phyloP scores from a whole-genome alignment of 2,113 vertebrate genomes.

The Porphyrio hochstetteri region DNA sequence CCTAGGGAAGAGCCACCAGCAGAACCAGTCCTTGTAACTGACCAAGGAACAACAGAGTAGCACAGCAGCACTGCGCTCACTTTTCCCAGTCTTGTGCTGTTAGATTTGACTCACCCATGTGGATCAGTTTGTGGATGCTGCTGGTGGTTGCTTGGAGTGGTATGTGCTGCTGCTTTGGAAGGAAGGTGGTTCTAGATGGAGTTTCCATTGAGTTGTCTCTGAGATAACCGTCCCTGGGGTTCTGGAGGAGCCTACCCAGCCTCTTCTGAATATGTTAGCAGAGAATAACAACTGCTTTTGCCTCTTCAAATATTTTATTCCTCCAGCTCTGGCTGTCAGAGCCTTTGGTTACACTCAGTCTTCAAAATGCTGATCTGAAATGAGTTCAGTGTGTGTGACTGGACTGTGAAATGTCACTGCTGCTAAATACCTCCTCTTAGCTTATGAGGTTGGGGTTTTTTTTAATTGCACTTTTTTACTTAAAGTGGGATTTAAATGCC shows the following conservation, averaged over 20 bases:
- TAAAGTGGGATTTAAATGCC: background rate
- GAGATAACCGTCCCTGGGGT: background rate
- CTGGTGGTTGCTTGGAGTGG: background rate
- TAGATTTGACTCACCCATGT: background rate
- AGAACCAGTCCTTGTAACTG: background rate
- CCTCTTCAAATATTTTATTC: background rate
- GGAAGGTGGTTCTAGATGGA: background rate
- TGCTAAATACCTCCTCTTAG: background rate
- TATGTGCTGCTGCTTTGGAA: background rate
- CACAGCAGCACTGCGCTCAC: background rate
- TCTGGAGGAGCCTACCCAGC: background rate
- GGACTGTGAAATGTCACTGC: slow-evolving; percentile 32
- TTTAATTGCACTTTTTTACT: background rate
- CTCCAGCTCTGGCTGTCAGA: background rate
- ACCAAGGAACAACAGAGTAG: background rate
- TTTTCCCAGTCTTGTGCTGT: background rate
- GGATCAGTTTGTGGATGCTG: slow-evolving; percentile 8
- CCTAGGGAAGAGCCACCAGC: background rate
- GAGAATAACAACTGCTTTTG: slow-evolving; percentile 11
- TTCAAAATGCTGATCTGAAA: slow-evolving; percentile 27
- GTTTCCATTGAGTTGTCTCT: background rate
- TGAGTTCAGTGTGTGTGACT: background rate
- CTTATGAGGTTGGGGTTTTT: background rate
- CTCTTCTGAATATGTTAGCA: background rate
- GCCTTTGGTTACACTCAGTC: slow-evolving; percentile 10